Percentiles rank a stretch among this genome's conserved stretches.
These are phyloP conservation scores for Quadriops clusia DNA, from an alignment of 2,888 invertebrate species.

Conservation along the genomic window DNA sequence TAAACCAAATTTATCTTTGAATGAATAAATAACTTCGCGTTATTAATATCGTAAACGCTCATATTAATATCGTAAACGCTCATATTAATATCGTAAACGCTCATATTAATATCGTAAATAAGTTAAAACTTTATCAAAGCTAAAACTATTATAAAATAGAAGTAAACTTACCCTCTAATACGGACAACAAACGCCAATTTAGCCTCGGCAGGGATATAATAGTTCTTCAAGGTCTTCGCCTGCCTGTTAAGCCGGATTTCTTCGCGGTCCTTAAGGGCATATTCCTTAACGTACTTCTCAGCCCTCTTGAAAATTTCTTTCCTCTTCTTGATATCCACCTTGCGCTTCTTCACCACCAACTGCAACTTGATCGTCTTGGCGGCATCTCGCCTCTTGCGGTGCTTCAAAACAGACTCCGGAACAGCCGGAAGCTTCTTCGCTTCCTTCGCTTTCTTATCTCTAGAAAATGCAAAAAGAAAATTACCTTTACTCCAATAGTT, in stretches of 20 bases:
- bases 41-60: too few species aligned
- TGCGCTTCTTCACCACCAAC: slow-evolving; percentile 58
- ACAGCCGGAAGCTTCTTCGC: slow-evolving; percentile 84
- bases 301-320: slow-evolving; percentile 90
- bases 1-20: too few species aligned
- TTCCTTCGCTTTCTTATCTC: slow-evolving; percentile 35
- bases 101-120: too few species aligned
- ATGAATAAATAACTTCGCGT: too few species aligned
- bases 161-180: slow-evolving; percentile 69
- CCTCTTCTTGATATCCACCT: slow-evolving; percentile 64
- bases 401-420: slow-evolving; percentile 92
- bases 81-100: too few species aligned
- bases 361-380: slow-evolving; percentile 53
- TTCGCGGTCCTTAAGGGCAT: slow-evolving; percentile 80
- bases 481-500: slow-evolving; percentile 5
- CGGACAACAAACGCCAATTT: slow-evolving; percentile 95
- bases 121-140: too few species aligned
- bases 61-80: too few species aligned
- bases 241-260: slow-evolving; percentile 78
- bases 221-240: slow-evolving; percentile 86
- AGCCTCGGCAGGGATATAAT: slow-evolving; percentile 93
- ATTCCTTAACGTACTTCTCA: slow-evolving; percentile 92
- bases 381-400: slow-evolving; percentile 75
- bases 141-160: too few species aligned
- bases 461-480: slow-evolving; percentile 9